Evolutionary conservation across 2,113 vertebrate genomes (phyloP).

Genomic region (Parus major): DNA sequence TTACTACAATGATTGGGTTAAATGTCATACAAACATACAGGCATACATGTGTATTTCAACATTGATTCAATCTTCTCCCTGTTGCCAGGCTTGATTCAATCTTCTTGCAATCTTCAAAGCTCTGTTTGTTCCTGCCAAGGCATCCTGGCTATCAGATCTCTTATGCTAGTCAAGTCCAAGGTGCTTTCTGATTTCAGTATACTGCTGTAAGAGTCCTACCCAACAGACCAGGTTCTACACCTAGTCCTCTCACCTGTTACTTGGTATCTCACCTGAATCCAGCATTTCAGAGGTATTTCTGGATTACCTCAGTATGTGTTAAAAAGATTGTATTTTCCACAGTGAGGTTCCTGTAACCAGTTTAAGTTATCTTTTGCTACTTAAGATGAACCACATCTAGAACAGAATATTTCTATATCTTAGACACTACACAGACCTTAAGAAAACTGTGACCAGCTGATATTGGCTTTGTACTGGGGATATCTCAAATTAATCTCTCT

Average conservation of each 20-base stretch:
- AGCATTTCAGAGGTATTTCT: neutral
- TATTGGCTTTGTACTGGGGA: neutral
- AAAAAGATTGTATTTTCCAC: neutral
- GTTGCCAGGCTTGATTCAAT: no score
- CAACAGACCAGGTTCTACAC: neutral
- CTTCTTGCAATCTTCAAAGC: no score
- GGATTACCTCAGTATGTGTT: neutral
- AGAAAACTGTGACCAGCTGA: neutral
- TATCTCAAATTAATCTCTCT: neutral
- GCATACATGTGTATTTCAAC: no score
- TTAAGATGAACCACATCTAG: neutral
- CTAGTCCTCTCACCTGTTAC: neutral
- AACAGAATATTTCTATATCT: neutral
- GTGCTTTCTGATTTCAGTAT: no score
- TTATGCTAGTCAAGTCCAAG: no score
- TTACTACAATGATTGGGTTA: no score
- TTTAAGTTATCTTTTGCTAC: neutral
- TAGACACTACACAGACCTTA: neutral
- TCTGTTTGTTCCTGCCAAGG: no score
- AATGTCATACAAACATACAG: no score
- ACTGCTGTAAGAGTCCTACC: no score
- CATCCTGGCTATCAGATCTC: no score
- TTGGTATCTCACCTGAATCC: neutral
- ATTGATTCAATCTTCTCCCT: no score
- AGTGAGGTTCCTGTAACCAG: neutral